These are phyloP conservation scores for Apis mellifera DNA, from an alignment of 1,140 invertebrate species.

Conservation along the genomic window DNA sequence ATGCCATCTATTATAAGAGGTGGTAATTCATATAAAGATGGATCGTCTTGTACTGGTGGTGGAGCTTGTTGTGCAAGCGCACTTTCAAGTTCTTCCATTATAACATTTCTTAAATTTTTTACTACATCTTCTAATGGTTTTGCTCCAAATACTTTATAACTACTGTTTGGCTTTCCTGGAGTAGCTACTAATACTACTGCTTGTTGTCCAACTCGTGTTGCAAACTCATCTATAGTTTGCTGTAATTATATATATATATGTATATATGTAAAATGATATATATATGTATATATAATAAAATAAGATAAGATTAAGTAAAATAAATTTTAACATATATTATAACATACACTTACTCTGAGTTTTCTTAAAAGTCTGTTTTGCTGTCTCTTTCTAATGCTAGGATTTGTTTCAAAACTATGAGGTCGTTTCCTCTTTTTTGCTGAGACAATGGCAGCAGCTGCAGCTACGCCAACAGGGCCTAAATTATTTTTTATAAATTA, in stretches of 20 bases:
- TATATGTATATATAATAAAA: neutral
- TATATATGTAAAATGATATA: neutral
- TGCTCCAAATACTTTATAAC: slow-evolving; percentile 98
- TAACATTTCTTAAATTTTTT: slow-evolving; percentile 92
- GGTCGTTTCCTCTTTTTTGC: slow-evolving; percentile 97
- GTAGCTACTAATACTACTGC: slow-evolving; percentile 97
- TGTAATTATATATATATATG: slow-evolving; percentile 77
- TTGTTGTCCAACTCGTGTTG: slow-evolving; percentile 98
- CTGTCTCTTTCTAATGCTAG: slow-evolving; percentile 96
- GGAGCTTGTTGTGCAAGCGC: slow-evolving; percentile 97
- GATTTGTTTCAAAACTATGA: slow-evolving; percentile 99
- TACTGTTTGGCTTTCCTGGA: slow-evolving; percentile 97
- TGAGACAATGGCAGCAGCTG: slow-evolving; percentile 97
- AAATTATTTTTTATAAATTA: slow-evolving; percentile 53
- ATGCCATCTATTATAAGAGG: slow-evolving; percentile 98
- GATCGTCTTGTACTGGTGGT: slow-evolving; percentile 94
- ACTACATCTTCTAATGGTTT: slow-evolving; percentile 98
- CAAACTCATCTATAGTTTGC: slow-evolving; percentile 98
- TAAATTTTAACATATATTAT: neutral
- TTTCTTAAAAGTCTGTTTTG: slow-evolving; percentile 96
- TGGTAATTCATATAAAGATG: slow-evolving; percentile 96
- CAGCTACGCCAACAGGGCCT: slow-evolving; percentile 97
- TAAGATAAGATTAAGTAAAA: neutral
- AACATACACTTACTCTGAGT: slow-evolving; percentile 86
- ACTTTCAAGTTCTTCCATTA: slow-evolving; percentile 97